Evolutionary conservation across 1,140 invertebrate genomes (phyloP).

Genomic region (Pachyrhynchus sulphureomaculatus): DNA sequence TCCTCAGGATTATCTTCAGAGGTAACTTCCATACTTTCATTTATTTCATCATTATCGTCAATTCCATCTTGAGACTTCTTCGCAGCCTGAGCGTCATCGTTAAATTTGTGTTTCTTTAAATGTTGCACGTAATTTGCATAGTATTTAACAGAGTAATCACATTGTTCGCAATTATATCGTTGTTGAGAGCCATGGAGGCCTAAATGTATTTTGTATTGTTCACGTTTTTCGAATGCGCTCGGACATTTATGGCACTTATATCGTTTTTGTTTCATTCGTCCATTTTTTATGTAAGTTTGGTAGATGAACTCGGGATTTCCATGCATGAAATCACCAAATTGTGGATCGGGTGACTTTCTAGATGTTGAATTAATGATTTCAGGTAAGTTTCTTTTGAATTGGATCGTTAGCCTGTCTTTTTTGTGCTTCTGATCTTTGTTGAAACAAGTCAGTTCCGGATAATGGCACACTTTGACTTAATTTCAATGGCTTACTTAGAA

Average conservation of each 20-base stretch:
- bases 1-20: slow-evolving; percentile 16
- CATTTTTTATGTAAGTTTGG: slow-evolving; percentile 73
- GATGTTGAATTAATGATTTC: neutral
- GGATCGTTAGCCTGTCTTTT: slow-evolving; percentile 36
- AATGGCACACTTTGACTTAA: slow-evolving; percentile 54
- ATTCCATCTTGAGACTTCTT: slow-evolving; percentile 50
- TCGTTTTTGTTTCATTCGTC: slow-evolving; percentile 71
- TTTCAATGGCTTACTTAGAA: slow-evolving; percentile 49
- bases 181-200: slow-evolving; percentile 82
- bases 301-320: slow-evolving; percentile 78
- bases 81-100: slow-evolving; percentile 64
- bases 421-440: slow-evolving; percentile 62
- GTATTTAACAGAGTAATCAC: slow-evolving; percentile 87
- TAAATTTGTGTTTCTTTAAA: slow-evolving; percentile 72
- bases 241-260: slow-evolving; percentile 86
- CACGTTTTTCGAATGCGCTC: slow-evolving; percentile 82
- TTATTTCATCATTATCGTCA: slow-evolving; percentile 51
- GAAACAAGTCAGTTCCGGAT: slow-evolving; percentile 64
- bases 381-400: slow-evolving; percentile 5
- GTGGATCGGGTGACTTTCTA: slow-evolving; percentile 55
- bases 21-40: slow-evolving; percentile 47
- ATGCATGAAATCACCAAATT: slow-evolving; percentile 64
- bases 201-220: slow-evolving; percentile 82
- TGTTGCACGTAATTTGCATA: slow-evolving; percentile 82
- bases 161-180: slow-evolving; percentile 79